These are phyloP conservation scores for Drosophila fungiperda DNA, from an alignment of 2,888 invertebrate genomes.

Conservation along the genomic window DNA sequence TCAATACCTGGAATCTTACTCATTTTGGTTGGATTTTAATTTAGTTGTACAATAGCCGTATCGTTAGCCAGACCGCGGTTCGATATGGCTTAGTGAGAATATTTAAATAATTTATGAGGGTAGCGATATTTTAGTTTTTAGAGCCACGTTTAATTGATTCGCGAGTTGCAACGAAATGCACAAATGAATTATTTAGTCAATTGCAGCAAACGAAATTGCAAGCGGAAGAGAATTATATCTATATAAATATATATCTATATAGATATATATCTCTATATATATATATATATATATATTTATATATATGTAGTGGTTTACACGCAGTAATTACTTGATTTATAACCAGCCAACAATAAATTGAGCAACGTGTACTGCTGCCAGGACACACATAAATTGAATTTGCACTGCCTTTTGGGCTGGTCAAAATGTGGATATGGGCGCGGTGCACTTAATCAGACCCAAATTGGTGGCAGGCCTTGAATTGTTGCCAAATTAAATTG, in stretches of 20 bases:
- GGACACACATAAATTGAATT: constrained; percentile 46
- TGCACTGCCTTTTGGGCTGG: constrained; percentile 14
- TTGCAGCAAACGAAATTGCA: constrained; percentile 18
- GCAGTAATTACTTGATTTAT: constrained; percentile 60
- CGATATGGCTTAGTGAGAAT: constrained; percentile 29
- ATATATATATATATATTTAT: no score
- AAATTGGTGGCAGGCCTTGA: constrained; percentile 16
- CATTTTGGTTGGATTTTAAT: constrained; percentile 53
- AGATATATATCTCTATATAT: neutral
- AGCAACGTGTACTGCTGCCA: constrained; percentile 11
- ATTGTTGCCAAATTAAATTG: constrained; percentile 44
- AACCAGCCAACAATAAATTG: constrained; percentile 25
- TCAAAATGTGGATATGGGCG: constrained; percentile 30
- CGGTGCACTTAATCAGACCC: constrained; percentile 44
- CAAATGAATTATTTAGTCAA: constrained; percentile 58
- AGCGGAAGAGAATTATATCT: constrained; percentile 9
- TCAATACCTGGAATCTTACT: constrained; percentile 6
- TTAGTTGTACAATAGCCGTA: constrained; percentile 22
- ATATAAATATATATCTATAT: neutral
- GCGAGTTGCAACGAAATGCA: constrained; percentile 26
- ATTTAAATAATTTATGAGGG: constrained; percentile 58
- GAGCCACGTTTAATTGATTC: constrained; percentile 45
- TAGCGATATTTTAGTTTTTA: constrained; percentile 55
- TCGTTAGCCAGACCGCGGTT: neutral
- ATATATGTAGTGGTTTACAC: neutral